Percentiles rank a stretch among this genome's conserved stretches.
phyloP scores from a whole-genome alignment of 2,888 invertebrate genomes.

The Gymnocheta viridis region DNA sequence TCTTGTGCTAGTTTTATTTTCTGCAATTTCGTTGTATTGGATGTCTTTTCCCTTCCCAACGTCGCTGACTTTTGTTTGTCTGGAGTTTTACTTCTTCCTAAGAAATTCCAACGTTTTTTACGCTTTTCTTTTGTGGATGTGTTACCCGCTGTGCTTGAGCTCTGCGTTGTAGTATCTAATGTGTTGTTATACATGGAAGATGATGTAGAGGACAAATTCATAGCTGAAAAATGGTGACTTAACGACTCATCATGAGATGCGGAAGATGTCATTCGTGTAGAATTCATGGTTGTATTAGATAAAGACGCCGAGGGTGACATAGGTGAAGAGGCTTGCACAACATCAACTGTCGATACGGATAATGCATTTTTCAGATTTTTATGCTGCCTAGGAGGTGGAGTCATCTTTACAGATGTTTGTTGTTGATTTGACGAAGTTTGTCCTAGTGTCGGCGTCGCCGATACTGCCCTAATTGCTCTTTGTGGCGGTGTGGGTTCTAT shows the following conservation, averaged over 20 bases:
- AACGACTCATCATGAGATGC: constrained; percentile 72
- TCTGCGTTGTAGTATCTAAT: constrained; percentile 72
- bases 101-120: constrained; percentile 86
- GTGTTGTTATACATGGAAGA: constrained; percentile 81
- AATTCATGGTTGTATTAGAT: constrained; percentile 25
- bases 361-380: constrained; percentile 75
- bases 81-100: constrained; percentile 85
- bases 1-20: constrained; percentile 80
- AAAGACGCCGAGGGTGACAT: constrained; percentile 22
- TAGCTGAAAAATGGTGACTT: constrained; percentile 78
- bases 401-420: constrained; percentile 63
- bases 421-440: constrained; percentile 53
- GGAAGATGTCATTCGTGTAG: constrained; percentile 57
- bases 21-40: constrained; percentile 77
- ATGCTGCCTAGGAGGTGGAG: constrained; percentile 77
- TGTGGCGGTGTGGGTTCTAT: constrained; percentile 76
- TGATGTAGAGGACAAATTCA: constrained; percentile 76
- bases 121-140: constrained; percentile 84
- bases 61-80: constrained; percentile 86
- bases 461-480: constrained; percentile 75
- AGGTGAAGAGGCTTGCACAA: constrained; percentile 62
- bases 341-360: constrained; percentile 71
- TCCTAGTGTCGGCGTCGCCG: constrained; percentile 77
- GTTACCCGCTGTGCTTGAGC: constrained; percentile 67
- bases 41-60: constrained; percentile 85